Conservation (phyloP, 2,797 vertebrate genomes). For the Coccyzus lansbergi region DNA sequence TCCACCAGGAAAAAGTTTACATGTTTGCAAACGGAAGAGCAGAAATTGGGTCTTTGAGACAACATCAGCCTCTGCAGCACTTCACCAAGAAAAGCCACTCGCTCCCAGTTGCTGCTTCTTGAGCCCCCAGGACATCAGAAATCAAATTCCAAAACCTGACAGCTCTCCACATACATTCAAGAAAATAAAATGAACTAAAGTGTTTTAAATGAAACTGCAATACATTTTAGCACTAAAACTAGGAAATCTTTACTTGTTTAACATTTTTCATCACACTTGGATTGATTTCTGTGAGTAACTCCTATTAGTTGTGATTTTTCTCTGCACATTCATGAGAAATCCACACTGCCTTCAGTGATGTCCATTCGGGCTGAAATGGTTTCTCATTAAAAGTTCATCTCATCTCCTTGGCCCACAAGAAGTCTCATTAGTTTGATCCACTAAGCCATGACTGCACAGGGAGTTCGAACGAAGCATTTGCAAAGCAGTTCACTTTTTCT, state of each 20-base stretch:
- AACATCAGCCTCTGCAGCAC: background rate
- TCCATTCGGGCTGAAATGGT: background rate
- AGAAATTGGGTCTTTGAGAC: background rate
- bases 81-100: background rate
- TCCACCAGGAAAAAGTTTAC: background rate
- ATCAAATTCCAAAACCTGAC: background rate
- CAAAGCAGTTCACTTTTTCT: background rate
- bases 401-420: background rate
- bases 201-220: background rate
- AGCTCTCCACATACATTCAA: background rate
- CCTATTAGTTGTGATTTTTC: background rate
- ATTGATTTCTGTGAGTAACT: background rate
- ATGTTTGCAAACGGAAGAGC: background rate
- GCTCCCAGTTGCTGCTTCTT: background rate
- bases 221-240: background rate
- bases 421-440: background rate
- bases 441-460: background rate
- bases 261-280: background rate
- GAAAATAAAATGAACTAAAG: background rate
- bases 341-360: background rate
- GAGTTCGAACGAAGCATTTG: background rate
- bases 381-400: background rate
- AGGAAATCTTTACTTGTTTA: background rate
- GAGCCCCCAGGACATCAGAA: background rate
- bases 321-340: background rate